Evolutionary conservation across 2,888 invertebrate genomes (phyloP).

Genomic region (Erebia ligea): DNA sequence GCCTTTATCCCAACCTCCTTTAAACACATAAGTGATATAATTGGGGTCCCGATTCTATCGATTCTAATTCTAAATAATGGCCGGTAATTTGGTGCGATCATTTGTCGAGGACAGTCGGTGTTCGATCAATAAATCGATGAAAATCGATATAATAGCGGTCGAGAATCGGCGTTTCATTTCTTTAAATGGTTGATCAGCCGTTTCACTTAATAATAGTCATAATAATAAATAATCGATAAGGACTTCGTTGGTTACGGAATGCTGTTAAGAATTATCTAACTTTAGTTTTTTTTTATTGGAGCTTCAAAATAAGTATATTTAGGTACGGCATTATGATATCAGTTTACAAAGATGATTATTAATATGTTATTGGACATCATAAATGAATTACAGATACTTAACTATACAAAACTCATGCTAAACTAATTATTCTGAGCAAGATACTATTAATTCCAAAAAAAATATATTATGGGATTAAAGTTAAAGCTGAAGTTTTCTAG

Average conservation of each 20-base stretch:
- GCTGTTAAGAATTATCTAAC: constrained; percentile 43
- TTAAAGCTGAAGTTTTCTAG: background rate
- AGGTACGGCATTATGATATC: constrained; percentile 14
- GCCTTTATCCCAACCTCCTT: constrained; percentile 74
- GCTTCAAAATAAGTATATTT: constrained; percentile 17
- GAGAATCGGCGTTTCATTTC: constrained; percentile 80
- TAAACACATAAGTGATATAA: constrained; percentile 84
- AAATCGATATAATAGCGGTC: constrained; percentile 79
- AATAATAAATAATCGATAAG: constrained; percentile 67
- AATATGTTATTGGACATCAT: background rate
- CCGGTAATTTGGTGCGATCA: constrained; percentile 79
- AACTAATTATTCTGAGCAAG: no score
- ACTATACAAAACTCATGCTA: no score
- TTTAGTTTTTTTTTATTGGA: constrained; percentile 23
- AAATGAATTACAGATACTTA: no score
- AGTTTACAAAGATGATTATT: background rate
- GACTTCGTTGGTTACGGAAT: constrained; percentile 57
- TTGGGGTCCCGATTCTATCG: constrained; percentile 81
- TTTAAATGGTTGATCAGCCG: constrained; percentile 81
- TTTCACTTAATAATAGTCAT: constrained; percentile 80
- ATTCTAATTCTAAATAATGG: constrained; percentile 82
- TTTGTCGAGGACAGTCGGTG: constrained; percentile 82
- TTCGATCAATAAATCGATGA: constrained; percentile 82
- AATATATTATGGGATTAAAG: background rate
- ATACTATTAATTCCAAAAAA: no score